Conservation (phyloP, 2,888 invertebrate genomes). For the Synergus laeviventris region DNA sequence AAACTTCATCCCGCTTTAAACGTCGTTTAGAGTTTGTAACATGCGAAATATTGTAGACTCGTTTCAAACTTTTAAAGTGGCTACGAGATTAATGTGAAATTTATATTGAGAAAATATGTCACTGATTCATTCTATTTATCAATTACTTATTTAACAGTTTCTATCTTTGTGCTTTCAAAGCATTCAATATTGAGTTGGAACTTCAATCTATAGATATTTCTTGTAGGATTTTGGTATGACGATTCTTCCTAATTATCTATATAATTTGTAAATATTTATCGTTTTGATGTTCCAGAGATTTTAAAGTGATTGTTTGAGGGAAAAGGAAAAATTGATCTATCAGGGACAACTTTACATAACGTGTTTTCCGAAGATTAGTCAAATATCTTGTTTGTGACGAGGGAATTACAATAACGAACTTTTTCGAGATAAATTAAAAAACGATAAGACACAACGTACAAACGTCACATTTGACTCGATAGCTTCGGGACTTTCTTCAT, state of each 20-base stretch:
- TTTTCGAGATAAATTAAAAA: conserved; percentile 13
- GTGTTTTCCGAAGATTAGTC: not conserved
- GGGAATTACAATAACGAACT: not conserved
- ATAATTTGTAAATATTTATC: not conserved
- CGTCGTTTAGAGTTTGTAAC: conserved; percentile 33
- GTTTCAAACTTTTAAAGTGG: conserved; percentile 17
- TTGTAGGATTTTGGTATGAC: no score
- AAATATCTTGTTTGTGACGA: not conserved
- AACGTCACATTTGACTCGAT: conserved; percentile 5
- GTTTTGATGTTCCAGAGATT: not conserved
- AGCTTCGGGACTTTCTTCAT: conserved; percentile 11
- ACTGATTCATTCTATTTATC: no score
- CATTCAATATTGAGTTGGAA: no score
- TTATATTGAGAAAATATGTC: no score
- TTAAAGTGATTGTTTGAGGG: no score
- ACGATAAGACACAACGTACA: conserved; percentile 1
- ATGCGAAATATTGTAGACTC: conserved; percentile 26
- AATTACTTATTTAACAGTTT: no score
- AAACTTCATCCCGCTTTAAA: conserved; percentile 27
- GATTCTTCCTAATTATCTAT: no score
- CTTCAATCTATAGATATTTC: no score
- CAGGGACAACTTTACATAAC: not conserved
- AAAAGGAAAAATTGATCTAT: not conserved
- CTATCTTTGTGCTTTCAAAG: no score
- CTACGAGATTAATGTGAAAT: not conserved